phyloP scores from a whole-genome alignment of 2,888 invertebrate genomes.

The Drosophila percnosoma region DNA sequence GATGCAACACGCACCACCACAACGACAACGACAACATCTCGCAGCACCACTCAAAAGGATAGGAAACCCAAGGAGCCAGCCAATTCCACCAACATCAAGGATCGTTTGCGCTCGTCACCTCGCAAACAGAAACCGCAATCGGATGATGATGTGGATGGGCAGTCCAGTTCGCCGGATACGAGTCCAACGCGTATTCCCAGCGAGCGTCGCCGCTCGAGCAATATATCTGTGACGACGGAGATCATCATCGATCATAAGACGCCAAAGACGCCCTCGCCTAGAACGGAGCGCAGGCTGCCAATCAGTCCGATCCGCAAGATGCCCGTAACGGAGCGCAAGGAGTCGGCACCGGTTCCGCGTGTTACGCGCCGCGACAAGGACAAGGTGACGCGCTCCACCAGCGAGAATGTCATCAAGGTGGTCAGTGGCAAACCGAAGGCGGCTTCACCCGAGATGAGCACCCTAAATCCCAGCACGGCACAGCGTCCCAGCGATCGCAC shows the following conservation, averaged over 20 bases:
- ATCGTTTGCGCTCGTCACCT: conserved; percentile 76
- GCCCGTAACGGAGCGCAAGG: conserved; percentile 84
- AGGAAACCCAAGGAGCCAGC: conserved; percentile 49
- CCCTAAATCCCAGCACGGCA: conserved; percentile 53
- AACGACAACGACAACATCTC: conserved; percentile 21
- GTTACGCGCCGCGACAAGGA: conserved; percentile 85
- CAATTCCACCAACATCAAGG: conserved; percentile 65
- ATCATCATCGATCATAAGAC: conserved; percentile 81
- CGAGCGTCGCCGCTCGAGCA: conserved; percentile 81
- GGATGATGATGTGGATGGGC: conserved; percentile 69
- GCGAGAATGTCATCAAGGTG: conserved; percentile 87
- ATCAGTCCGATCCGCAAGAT: conserved; percentile 71
- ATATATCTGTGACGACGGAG: conserved; percentile 81
- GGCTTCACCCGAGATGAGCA: conserved; percentile 61
- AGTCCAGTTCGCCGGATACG: conserved; percentile 74
- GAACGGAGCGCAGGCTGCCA: conserved; percentile 34
- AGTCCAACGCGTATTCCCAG: conserved; percentile 72
- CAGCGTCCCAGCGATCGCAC: conserved; percentile 61
- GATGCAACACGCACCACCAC: conserved; percentile 56
- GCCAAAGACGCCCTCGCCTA: conserved; percentile 68
- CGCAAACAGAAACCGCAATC: conserved; percentile 66
- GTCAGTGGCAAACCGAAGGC: conserved; percentile 74
- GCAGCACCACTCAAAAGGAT: conserved; percentile 30
- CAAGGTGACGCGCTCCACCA: conserved; percentile 86
- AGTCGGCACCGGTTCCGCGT: conserved; percentile 85